These are phyloP conservation scores for Channa maculata DNA, from an alignment of 2,113 vertebrate species.

Conservation along the genomic window DNA sequence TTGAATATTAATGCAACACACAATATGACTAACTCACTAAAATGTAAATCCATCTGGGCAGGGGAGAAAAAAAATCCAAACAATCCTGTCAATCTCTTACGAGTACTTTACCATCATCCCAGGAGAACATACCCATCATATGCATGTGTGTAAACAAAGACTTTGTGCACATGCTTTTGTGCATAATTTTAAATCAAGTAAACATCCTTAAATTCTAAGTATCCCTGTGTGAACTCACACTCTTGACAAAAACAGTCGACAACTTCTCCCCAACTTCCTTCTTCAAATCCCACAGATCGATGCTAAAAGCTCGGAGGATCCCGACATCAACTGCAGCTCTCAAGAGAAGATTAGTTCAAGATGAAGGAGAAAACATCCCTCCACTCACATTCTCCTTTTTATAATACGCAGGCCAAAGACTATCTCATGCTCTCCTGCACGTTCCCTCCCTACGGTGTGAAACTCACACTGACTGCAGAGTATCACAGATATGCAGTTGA, in stretches of 20 bases:
- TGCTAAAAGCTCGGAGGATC: constrained; percentile 72
- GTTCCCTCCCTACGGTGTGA: constrained; percentile 53
- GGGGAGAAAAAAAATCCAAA: constrained; percentile 22
- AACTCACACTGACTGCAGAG: constrained; percentile 65
- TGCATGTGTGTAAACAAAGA: constrained; percentile 63
- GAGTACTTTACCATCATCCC: constrained; percentile 52
- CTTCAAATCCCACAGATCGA: constrained; percentile 73
- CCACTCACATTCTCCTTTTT: constrained; percentile 47
- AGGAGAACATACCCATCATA: constrained; percentile 40
- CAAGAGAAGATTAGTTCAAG: constrained; percentile 75
- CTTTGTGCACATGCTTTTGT: constrained; percentile 28
- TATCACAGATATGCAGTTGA: constrained; percentile 51
- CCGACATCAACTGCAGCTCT: constrained; percentile 71
- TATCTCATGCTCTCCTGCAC: constrained; percentile 39
- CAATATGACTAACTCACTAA: constrained; percentile 18
- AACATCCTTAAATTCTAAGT: constrained; percentile 53
- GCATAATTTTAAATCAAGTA: constrained; percentile 68
- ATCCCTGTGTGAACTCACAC: constrained; percentile 61
- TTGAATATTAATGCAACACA: constrained; percentile 53
- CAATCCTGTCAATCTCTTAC: constrained; percentile 55
- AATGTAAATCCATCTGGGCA: constrained; percentile 50
- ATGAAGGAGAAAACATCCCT: constrained; percentile 66
- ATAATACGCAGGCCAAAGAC: constrained; percentile 53
- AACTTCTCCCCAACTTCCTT: constrained; percentile 66
- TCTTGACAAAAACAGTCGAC: constrained; percentile 39